A percentile compares a stretch with the other conserved stretches of the same genome.
phyloP scores from a whole-genome alignment of 53 echinoderm and acorn worm species.

The Astropecten irregularis region DNA sequence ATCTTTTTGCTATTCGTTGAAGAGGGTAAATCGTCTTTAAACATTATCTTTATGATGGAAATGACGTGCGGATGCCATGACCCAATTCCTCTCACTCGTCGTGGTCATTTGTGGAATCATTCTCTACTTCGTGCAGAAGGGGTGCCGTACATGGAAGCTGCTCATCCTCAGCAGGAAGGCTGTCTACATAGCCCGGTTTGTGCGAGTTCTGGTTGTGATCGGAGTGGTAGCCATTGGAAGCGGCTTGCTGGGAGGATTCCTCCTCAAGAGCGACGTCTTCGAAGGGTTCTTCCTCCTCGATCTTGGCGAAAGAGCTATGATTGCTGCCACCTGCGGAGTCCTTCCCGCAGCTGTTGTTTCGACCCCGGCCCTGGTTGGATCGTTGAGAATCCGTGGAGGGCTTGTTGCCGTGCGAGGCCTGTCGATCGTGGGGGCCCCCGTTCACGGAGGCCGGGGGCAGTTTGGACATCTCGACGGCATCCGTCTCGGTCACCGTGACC shows the following conservation, averaged over 20 bases:
- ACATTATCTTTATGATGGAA: too few species aligned
- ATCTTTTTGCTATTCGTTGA: too few species aligned
- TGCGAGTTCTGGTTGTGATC: constrained; percentile 16
- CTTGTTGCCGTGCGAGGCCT: too few species aligned
- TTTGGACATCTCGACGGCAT: constrained; percentile 30
- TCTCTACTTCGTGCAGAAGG: too few species aligned
- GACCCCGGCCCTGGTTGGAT: neutral
- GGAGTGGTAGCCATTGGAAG: neutral
- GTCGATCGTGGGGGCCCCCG: constrained; percentile 10
- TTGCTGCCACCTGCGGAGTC: neutral
- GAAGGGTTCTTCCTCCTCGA: constrained; percentile 11
- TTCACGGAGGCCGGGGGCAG: neutral
- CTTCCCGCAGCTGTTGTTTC: neutral
- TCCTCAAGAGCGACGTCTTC: constrained; percentile 7
- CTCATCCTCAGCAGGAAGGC: neutral
- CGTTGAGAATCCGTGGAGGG: neutral
- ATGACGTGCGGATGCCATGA: too few species aligned
- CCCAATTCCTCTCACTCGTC: too few species aligned
- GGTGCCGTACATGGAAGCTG: neutral
- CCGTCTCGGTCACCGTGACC: constrained; percentile 33
- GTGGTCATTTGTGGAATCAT: too few species aligned
- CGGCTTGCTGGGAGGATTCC: neutral
- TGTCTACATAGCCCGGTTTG: neutral
- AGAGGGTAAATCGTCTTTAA: too few species aligned
- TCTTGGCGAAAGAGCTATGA: neutral